Evolutionary conservation across 2,888 invertebrate genomes (phyloP).

Genomic region (Urechis unicinctus): DNA sequence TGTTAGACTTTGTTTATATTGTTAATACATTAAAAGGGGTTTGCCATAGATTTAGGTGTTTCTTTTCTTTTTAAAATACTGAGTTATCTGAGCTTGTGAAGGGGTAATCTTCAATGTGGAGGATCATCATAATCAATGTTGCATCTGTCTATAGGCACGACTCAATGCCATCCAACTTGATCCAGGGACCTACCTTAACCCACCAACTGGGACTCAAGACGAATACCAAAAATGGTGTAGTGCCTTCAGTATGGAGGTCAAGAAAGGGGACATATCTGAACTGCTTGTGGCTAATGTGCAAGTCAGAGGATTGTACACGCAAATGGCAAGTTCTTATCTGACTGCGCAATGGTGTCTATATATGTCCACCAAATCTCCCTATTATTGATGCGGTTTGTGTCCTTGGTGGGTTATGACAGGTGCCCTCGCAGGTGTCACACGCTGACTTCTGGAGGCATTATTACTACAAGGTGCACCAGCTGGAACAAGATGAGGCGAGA

Average conservation of each 20-base stretch:
- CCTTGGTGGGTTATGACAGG: slow-evolving; percentile 45
- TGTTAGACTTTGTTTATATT: no score
- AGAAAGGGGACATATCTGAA: slow-evolving; percentile 58
- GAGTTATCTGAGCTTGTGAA: no score
- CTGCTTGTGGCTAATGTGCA: slow-evolving; percentile 60
- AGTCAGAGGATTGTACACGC: slow-evolving; percentile 60
- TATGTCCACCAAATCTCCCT: background rate
- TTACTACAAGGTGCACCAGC: slow-evolving; percentile 71
- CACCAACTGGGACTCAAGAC: slow-evolving; percentile 59
- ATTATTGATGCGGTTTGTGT: background rate
- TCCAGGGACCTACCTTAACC: slow-evolving; percentile 64
- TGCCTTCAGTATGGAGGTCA: slow-evolving; percentile 54
- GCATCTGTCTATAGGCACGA: no score
- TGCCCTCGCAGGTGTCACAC: slow-evolving; percentile 58
- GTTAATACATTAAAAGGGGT: no score
- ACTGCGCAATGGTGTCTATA: background rate
- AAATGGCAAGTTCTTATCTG: slow-evolving; percentile 59
- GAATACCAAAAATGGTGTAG: slow-evolving; percentile 61
- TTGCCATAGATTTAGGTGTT: no score
- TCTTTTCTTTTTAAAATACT: no score
- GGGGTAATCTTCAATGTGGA: no score
- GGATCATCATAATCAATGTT: no score
- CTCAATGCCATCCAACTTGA: slow-evolving; percentile 67
- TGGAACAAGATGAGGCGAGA: slow-evolving; percentile 68
- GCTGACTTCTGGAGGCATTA: slow-evolving; percentile 77